Conservation (phyloP, 2,113 vertebrate species). For the Himantopus leucocephalus region DNA sequence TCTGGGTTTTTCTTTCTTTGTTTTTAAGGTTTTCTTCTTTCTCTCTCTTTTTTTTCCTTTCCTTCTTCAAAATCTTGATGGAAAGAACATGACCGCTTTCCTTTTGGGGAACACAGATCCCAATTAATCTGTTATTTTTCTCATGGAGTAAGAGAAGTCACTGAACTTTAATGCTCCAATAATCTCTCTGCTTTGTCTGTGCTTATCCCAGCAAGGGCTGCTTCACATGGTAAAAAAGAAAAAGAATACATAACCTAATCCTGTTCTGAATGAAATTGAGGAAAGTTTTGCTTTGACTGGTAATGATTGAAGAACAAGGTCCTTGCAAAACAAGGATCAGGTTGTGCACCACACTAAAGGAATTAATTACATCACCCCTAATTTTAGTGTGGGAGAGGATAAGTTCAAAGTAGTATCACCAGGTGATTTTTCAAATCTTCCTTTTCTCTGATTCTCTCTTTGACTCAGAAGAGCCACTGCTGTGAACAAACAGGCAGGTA, state of each 20-base stretch:
- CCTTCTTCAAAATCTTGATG: background rate
- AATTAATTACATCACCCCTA: background rate
- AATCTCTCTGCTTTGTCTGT: background rate
- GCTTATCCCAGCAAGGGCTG: background rate
- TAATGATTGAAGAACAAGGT: background rate
- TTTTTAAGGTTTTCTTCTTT: background rate
- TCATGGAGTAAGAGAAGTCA: background rate
- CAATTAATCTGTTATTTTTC: background rate
- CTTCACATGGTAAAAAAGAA: background rate
- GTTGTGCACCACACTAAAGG: background rate
- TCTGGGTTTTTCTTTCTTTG: background rate
- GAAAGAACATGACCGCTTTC: fast-evolving
- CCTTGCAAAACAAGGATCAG: background rate
- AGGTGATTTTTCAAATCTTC: background rate
- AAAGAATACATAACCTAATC: background rate
- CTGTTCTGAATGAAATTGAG: background rate
- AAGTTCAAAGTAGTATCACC: background rate
- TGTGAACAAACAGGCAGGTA: background rate
- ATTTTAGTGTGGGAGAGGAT: background rate
- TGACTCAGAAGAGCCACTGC: background rate
- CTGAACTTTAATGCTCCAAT: background rate
- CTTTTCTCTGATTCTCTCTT: background rate
- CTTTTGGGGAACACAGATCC: background rate
- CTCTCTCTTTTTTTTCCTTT: background rate
- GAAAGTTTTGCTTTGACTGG: background rate